Percentiles rank a stretch among this genome's conserved stretches.
phyloP scores from a whole-genome alignment of 2,888 invertebrate species.

The Synergus laeviventris region DNA sequence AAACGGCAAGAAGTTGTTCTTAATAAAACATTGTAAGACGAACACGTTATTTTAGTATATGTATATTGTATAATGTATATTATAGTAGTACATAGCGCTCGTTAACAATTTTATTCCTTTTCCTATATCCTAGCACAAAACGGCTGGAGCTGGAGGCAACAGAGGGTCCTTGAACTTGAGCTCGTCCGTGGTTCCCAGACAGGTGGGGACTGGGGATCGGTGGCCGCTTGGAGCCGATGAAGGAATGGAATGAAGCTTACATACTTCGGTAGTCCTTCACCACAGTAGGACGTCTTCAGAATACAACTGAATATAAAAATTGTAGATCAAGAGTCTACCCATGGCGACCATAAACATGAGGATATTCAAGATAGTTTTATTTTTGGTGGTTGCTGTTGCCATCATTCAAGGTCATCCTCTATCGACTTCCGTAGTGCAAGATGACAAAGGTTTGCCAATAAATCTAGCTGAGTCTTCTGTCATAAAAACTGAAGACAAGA shows the following conservation, averaged over 20 bases:
- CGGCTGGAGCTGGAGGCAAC: conserved; percentile 18
- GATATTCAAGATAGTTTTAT: conserved; percentile 63
- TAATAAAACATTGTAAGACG: neutral
- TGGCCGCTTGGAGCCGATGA: conserved; percentile 40
- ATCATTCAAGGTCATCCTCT: conserved; percentile 23
- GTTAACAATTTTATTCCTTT: neutral
- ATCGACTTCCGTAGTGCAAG: neutral
- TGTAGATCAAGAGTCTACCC: neutral
- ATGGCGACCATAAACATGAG: conserved; percentile 67
- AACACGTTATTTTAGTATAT: neutral
- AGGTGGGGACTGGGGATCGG: conserved; percentile 66
- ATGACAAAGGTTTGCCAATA: neutral
- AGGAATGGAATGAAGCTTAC: conserved; percentile 29
- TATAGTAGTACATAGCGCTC: neutral
- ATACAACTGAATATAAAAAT: neutral
- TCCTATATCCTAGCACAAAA: neutral
- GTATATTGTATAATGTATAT: too few species aligned
- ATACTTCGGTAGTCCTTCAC: conserved; percentile 20
- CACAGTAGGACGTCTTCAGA: conserved; percentile 8
- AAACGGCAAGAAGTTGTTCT: neutral
- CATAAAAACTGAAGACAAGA: neutral
- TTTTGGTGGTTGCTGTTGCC: conserved; percentile 46
- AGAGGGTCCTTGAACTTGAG: conserved; percentile 67
- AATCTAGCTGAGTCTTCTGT: neutral
- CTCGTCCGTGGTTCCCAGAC: conserved; percentile 52